phyloP scores from a whole-genome alignment of 1,140 invertebrate genomes.

The Melitaea cinxia region DNA sequence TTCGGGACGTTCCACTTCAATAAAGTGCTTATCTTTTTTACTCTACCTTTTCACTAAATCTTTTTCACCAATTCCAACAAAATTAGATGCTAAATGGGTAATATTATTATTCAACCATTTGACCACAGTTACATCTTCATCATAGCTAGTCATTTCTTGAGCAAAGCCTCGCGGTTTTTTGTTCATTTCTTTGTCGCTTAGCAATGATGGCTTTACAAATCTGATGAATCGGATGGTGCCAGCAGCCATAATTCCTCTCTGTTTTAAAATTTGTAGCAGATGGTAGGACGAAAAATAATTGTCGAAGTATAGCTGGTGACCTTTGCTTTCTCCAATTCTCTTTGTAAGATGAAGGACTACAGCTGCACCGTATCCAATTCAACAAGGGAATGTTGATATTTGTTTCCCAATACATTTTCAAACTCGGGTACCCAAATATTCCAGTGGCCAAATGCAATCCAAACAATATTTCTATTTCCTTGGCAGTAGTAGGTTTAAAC shows the following conservation, averaged over 20 bases:
- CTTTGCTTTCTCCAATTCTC: constrained; percentile 48
- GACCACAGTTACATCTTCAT: constrained; percentile 54
- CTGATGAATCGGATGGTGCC: constrained; percentile 58
- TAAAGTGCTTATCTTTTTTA: constrained; percentile 58
- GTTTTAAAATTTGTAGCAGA: constrained; percentile 58
- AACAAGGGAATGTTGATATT: constrained; percentile 40
- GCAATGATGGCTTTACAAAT: constrained; percentile 55
- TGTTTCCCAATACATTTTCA: constrained; percentile 49
- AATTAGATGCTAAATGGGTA: constrained; percentile 69
- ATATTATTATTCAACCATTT: constrained; percentile 71
- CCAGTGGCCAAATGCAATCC: constrained; percentile 47
- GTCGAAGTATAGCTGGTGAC: constrained; percentile 46
- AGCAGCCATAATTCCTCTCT: constrained; percentile 59
- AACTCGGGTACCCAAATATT: constrained; percentile 40
- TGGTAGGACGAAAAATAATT: constrained; percentile 64
- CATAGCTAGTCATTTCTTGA: constrained; percentile 59
- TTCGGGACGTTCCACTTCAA: constrained; percentile 57
- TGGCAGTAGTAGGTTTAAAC: constrained; percentile 22
- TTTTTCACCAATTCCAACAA: constrained; percentile 60
- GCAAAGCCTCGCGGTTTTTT: constrained; percentile 58
- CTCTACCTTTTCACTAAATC: constrained; percentile 51
- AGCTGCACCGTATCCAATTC: constrained; percentile 46
- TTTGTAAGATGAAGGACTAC: constrained; percentile 48
- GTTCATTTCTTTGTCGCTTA: constrained; percentile 59
- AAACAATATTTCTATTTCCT: constrained; percentile 46